Evolutionary conservation across 2,888 invertebrate genomes (phyloP).

Genomic region (Hydrotaea cyrtoneurina): DNA sequence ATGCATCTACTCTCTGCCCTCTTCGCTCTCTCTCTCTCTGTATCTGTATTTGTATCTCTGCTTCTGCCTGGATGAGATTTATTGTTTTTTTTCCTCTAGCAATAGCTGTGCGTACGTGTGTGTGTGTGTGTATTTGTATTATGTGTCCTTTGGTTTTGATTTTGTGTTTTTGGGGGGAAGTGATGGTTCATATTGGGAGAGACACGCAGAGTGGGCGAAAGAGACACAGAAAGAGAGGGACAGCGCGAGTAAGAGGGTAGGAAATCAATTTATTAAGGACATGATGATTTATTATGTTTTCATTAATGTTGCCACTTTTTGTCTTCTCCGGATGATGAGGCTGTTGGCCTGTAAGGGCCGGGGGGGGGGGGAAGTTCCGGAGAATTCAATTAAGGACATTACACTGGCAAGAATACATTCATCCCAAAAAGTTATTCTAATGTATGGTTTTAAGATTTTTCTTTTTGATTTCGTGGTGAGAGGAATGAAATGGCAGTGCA

Average conservation of each 20-base stretch:
- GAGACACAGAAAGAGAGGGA: neutral
- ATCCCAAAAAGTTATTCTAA: too few relatives aligned
- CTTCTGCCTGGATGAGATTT: conserved; percentile 37
- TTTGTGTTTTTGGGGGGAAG: conserved; percentile 15
- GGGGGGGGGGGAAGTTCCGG: neutral
- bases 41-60: neutral
- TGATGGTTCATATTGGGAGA: neutral
- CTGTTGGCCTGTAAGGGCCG: neutral
- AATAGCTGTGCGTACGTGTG: neutral
- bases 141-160: conserved; percentile 21
- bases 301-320: conserved; percentile 47
- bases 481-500: too few relatives aligned
- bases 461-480: too few relatives aligned
- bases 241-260: neutral
- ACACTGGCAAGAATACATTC: neutral
- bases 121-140: conserved; percentile 6
- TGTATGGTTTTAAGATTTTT: too few relatives aligned
- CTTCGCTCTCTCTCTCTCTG: too few relatives aligned
- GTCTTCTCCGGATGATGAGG: neutral
- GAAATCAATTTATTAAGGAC: conserved; percentile 62
- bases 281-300: conserved; percentile 64
- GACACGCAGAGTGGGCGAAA: neutral
- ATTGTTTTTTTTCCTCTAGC: conserved; percentile 36
- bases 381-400: conserved; percentile 18
- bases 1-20: conserved; percentile 38